A percentile compares a stretch with the other conserved stretches of the same genome.
phyloP scores from a whole-genome alignment of 2,888 invertebrate species.

The Sinhomidia bicolor region DNA sequence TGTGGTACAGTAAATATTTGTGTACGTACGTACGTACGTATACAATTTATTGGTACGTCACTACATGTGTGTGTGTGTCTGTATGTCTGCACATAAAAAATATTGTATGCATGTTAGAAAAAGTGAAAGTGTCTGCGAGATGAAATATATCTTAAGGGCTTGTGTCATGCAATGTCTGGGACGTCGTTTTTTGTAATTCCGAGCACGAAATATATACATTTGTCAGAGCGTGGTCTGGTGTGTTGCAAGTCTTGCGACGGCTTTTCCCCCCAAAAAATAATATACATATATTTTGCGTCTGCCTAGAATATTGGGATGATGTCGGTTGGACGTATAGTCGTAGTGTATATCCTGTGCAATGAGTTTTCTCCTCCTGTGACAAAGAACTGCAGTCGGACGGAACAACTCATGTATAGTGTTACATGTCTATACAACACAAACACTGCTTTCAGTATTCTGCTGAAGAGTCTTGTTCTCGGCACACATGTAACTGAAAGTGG shows the following conservation, averaged over 20 bases:
- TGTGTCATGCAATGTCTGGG: slow-evolving; percentile 34
- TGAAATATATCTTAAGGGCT: slow-evolving; percentile 45
- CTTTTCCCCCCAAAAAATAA: background rate
- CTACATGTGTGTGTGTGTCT: background rate
- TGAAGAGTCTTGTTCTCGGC: background rate
- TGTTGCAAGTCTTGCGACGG: slow-evolving; percentile 41
- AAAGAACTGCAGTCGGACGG: slow-evolving; percentile 47
- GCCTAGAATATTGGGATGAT: slow-evolving; percentile 8
- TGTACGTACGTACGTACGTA: background rate
- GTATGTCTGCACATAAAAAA: background rate
- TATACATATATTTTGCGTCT: background rate
- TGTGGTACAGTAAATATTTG: slow-evolving; percentile 47
- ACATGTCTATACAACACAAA: slow-evolving; percentile 23
- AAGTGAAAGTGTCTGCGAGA: slow-evolving; percentile 38
- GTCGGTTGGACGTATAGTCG: slow-evolving; percentile 13
- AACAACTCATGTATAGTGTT: slow-evolving; percentile 46
- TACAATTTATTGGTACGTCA: too few species aligned
- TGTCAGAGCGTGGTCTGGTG: slow-evolving; percentile 54
- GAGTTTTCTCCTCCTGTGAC: slow-evolving; percentile 40
- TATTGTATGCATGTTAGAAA: background rate
- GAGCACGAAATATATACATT: slow-evolving; percentile 66
- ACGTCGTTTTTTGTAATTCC: slow-evolving; percentile 53
- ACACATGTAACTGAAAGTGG: background rate
- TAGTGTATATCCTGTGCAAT: slow-evolving; percentile 2
- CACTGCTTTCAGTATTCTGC: slow-evolving; percentile 26